These are phyloP conservation scores for Chiloscyllium plagiosum DNA, from an alignment of 2,113 vertebrate genomes.

Conservation along the genomic window DNA sequence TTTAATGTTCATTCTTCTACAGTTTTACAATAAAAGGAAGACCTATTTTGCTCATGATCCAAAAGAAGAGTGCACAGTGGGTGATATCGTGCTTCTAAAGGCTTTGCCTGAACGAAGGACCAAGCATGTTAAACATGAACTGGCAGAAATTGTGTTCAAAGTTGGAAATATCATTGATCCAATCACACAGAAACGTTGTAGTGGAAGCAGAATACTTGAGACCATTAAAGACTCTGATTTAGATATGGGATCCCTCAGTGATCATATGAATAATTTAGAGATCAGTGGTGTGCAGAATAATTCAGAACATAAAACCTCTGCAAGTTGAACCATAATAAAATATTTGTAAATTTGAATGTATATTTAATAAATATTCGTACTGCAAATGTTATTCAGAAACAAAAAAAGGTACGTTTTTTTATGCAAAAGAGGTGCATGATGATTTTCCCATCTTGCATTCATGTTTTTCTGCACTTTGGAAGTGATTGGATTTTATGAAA, in stretches of 20 bases:
- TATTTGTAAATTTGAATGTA: not conserved
- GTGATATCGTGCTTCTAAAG: slow-evolving; percentile 87
- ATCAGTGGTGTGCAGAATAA: slow-evolving; percentile 49
- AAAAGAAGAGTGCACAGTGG: slow-evolving; percentile 74
- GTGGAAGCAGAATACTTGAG: slow-evolving; percentile 71
- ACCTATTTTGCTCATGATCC: slow-evolving; percentile 95
- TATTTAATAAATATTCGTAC: not conserved
- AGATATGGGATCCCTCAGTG: slow-evolving; percentile 52
- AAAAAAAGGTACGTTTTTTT: not conserved
- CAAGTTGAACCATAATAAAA: not conserved
- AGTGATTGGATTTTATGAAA: not conserved
- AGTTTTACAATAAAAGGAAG: slow-evolving; percentile 96
- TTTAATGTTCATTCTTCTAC: slow-evolving; percentile 40
- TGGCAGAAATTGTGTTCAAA: slow-evolving; percentile 85
- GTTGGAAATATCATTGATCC: slow-evolving; percentile 89
- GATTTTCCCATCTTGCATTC: not conserved
- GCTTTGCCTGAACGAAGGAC: slow-evolving; percentile 71
- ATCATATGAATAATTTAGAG: slow-evolving; percentile 67
- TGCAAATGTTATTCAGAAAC: not conserved
- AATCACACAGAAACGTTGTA: slow-evolving; percentile 77
- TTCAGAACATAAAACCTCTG: slow-evolving; percentile 35
- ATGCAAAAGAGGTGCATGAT: not conserved
- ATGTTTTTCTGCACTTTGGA: not conserved
- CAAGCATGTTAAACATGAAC: slow-evolving; percentile 90
- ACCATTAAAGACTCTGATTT: slow-evolving; percentile 53